Percentiles rank a stretch among this genome's conserved stretches.
Conservation (phyloP, 2,113 vertebrate species). For the Brevimyrus niger region DNA sequence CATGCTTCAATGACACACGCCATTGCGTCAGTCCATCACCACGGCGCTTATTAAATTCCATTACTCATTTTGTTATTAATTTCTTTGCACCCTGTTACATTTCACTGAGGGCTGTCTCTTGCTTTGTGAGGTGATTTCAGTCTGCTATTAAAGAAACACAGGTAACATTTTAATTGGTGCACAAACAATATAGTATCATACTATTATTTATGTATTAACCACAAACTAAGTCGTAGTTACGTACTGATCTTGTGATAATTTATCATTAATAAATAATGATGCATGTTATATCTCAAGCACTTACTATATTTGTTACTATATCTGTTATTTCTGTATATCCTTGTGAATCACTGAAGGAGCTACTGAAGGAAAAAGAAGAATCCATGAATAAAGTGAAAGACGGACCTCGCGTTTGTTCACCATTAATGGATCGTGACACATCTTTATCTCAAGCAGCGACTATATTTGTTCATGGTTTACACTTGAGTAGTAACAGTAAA, state of each 20-base stretch:
- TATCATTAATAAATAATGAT: not conserved
- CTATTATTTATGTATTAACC: not conserved
- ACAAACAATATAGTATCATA: not conserved
- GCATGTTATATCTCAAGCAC: not conserved
- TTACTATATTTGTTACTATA: not conserved
- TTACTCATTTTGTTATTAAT: slow-evolving; percentile 2
- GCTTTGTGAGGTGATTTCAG: not conserved
- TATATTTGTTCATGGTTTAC: not conserved
- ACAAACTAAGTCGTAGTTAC: not conserved
- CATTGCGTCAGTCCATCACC: not conserved
- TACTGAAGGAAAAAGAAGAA: too few relatives aligned
- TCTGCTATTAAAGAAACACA: not conserved
- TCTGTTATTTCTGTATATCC: not conserved
- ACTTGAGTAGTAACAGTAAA: not conserved
- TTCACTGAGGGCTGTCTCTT: not conserved
- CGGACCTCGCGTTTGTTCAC: too few relatives aligned
- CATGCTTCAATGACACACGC: not conserved
- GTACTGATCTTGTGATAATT: not conserved
- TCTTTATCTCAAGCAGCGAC: not conserved
- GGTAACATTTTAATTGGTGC: not conserved
- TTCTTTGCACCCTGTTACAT: not conserved
- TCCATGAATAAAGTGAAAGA: too few relatives aligned
- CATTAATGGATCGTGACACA: not conserved
- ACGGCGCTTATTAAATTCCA: not conserved
- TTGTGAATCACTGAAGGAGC: not conserved